Evolutionary conservation across 2,113 vertebrate species (phyloP), one percentile per base, ranked within the genome.

Genomic region (Ammospiza nelsoni): DNA sequence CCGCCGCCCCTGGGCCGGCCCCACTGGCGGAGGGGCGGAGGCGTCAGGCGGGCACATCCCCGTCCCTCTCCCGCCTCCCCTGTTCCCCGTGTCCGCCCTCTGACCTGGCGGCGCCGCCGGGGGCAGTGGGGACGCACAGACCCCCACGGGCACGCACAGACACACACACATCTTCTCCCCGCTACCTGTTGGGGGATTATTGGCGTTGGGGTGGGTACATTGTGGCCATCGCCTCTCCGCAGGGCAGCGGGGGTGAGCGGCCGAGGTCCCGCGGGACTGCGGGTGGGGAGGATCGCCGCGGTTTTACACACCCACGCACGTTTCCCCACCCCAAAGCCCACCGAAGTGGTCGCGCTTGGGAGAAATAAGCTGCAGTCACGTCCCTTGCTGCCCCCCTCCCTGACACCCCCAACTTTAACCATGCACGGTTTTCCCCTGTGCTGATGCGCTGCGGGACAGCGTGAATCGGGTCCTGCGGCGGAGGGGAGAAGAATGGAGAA

Each of bases 1-100:
- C 23, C 11, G 0, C 3, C 18, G 6, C 41, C 59, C 68, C 15
- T 19, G 10, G 43, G 31, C 39, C 54, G n/a, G 41, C n/a, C 54
- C 84, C 62, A 98, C 82, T 97, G 98, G 98, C 37, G 78, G 39
- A 65, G 58, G 61, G 63, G 9, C 2, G 16, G 51, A 7, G 35
- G 87, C 95, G 90, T 74, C 96, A 93, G 46, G 33, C 22, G 46
- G 72, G 21, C 84, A 62, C 87, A 15, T 73, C 39, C 69, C 75
- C 61, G 27, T n/a, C 9, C 19, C 37, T 27, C 75, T 80, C 86
- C 58, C 73, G 43, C 58, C 85, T 57, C 43, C 69, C 41, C 31
- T 43, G 7, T n/a, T 25, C 84, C 25, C 17, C 62, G 58, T 27
- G 65, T 21, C 63, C 74, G 54, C 73, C 85, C 78, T 92, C 87